Evolutionary conservation across 2,888 invertebrate species (phyloP), one percentile per base, ranked within the genome.

Genomic region (Cephonodes hylas): DNA sequence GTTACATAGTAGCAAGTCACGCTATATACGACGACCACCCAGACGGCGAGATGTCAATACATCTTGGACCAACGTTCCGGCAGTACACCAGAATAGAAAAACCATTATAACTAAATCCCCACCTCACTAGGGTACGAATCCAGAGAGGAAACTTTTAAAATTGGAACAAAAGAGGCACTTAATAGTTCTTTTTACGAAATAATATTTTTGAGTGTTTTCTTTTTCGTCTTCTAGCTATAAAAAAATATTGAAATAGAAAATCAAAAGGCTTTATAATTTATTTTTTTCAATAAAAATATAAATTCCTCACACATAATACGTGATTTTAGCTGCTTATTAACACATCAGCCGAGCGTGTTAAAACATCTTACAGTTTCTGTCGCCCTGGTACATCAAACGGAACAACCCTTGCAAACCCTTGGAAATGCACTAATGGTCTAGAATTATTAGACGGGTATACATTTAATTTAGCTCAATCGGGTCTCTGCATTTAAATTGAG

Each of bases 401-500:
- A 27, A 13, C 8, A 53, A 18, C 27, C 53, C 53, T 31, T 3
- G 8, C 25, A 20, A 15, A 27, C 48, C 48, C 15, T 27, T 15
- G 27, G n/a, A 13, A n/a, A n/a, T n/a, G n/a, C 1, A 53, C 53
- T 53, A 53, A 53, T 53, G 31, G 53, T 53, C 53, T 53, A 31
- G 31, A 31, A 53, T 53, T 53, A 53, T 53, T 53, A 53, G 53
- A 27, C 53, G 53, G 44, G 31, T n/a, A 60, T 20, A 61, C 58
- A 58, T 61, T 79, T 76, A 79, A 79, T 76, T 79, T 75, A 76
- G 74, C 74, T 75, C 73, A 75, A 75, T 77, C 71, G 72, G 75
- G 75, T 72, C 70, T 68, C 68, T 69, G 72, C 72, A 88, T 89
- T 89, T 85, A 87, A 89, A 89, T 89, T 81, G 89, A 91, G 89